Evolutionary conservation across 2,113 vertebrate genomes (phyloP).

Genomic region (Thomomys bottae): DNA sequence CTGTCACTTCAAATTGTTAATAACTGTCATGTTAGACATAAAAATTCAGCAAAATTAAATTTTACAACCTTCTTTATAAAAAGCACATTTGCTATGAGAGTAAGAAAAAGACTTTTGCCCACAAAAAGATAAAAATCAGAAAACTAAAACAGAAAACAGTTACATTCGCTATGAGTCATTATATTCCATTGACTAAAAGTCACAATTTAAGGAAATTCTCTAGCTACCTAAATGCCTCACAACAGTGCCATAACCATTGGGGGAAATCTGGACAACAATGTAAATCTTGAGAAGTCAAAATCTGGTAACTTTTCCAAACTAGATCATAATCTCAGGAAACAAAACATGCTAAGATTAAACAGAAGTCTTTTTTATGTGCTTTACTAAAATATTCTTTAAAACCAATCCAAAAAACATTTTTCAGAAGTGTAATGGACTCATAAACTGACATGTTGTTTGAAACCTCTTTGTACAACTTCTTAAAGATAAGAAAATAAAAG

Average conservation of each 20-base stretch:
- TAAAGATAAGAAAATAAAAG: too few species aligned
- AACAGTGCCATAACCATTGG: conserved; percentile 30
- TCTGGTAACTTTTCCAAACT: conserved; percentile 57
- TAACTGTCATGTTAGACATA: background rate
- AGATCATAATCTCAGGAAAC: conserved; percentile 65
- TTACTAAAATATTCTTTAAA: conserved; percentile 54
- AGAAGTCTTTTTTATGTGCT: background rate
- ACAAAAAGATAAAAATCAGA: conserved; percentile 60
- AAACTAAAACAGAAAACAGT: conserved; percentile 67
- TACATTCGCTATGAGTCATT: conserved; percentile 66
- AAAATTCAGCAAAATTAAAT: conserved; percentile 39
- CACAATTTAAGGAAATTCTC: conserved; percentile 79
- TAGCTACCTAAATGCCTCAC: conserved; percentile 47
- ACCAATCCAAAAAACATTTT: background rate
- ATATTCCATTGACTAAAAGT: conserved; percentile 65
- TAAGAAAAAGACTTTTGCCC: conserved; percentile 43
- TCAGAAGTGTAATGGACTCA: conserved; percentile 1
- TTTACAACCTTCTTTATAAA: conserved; percentile 49
- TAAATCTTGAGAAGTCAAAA: conserved; percentile 39
- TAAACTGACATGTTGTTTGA: too few species aligned
- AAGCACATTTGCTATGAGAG: conserved; percentile 18
- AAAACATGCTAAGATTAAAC: conserved; percentile 22
- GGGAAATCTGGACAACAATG: conserved; percentile 64
- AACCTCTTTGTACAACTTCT: too few species aligned
- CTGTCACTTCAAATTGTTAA: conserved; percentile 37